These are phyloP conservation scores for Camponotus floridanus DNA, from an alignment of 1,140 invertebrate genomes.

Conservation along the genomic window DNA sequence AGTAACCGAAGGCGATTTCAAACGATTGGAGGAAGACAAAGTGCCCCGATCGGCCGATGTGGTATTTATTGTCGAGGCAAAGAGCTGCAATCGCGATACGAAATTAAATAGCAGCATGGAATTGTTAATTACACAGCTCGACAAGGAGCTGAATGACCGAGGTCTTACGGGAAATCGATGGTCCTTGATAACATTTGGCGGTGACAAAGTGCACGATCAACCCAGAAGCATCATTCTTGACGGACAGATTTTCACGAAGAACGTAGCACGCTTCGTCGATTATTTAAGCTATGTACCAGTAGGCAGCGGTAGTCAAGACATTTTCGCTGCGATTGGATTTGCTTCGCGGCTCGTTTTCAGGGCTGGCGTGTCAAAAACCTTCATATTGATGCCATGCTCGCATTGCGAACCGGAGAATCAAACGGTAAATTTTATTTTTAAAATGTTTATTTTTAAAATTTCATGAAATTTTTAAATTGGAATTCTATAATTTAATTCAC, in stretches of 20 bases:
- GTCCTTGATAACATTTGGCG: constrained; percentile 93
- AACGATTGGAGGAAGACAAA: constrained; percentile 85
- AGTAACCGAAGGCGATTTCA: constrained; percentile 91
- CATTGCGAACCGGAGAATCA: constrained; percentile 90
- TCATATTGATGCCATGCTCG: constrained; percentile 93
- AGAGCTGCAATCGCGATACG: constrained; percentile 91
- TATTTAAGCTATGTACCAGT: constrained; percentile 89
- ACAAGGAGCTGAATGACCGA: constrained; percentile 89
- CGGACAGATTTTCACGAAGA: constrained; percentile 89
- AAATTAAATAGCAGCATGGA: constrained; percentile 89
- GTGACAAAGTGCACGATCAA: constrained; percentile 89
- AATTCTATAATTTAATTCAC: constrained; percentile 20
- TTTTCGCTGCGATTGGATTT: constrained; percentile 91
- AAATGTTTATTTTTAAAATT: too few relatives aligned
- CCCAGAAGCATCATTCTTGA: constrained; percentile 90
- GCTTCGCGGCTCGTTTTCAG: constrained; percentile 92
- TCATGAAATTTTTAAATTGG: not conserved
- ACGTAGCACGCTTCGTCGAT: constrained; percentile 86
- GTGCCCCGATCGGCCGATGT: constrained; percentile 92
- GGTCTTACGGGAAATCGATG: constrained; percentile 91
- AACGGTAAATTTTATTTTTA: constrained; percentile 85
- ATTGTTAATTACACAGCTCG: constrained; percentile 88
- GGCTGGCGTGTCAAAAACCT: constrained; percentile 94
- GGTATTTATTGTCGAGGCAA: constrained; percentile 95
- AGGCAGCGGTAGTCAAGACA: constrained; percentile 90